Evolutionary conservation across 1,140 invertebrate genomes (phyloP).

Genomic region (Caenorhabditis inopinata): DNA sequence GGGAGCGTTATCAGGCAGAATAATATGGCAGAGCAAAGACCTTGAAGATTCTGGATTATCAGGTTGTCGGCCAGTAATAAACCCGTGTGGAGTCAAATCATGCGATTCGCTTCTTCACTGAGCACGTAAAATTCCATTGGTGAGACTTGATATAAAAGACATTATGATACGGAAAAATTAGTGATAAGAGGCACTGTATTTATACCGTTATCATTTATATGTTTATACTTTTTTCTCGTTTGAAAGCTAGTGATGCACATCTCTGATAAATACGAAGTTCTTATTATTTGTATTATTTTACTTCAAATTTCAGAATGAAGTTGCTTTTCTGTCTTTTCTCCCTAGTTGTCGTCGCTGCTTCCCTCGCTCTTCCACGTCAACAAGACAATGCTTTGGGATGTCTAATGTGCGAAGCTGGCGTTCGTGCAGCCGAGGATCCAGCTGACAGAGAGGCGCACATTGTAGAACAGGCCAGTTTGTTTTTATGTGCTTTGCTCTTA

Average conservation of each 20-base stretch:
- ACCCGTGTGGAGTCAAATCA: background rate
- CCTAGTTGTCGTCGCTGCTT: background rate
- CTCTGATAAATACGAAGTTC: no score
- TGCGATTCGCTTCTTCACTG: background rate
- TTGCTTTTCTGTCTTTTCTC: background rate
- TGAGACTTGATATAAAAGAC: conserved; percentile 6
- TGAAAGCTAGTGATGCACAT: no score
- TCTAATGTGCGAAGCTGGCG: conserved; percentile 3
- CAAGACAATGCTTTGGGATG: background rate
- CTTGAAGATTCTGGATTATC: background rate
- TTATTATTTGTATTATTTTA: background rate
- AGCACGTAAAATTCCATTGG: conserved; percentile 6
- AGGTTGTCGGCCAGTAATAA: background rate
- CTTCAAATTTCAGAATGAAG: conserved; percentile 17
- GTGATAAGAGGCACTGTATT: no score
- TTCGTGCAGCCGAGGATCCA: conserved; percentile 12
- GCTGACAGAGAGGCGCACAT: conserved; percentile 25
- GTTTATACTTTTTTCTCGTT: no score
- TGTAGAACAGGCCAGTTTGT: background rate
- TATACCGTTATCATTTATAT: no score
- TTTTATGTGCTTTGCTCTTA: no score
- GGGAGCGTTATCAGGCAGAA: no score
- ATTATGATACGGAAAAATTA: no score
- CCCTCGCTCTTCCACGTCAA: background rate
- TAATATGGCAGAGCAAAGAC: background rate